phyloP scores from a whole-genome alignment of 2,113 vertebrate species.

The Panthera tigris region DNA sequence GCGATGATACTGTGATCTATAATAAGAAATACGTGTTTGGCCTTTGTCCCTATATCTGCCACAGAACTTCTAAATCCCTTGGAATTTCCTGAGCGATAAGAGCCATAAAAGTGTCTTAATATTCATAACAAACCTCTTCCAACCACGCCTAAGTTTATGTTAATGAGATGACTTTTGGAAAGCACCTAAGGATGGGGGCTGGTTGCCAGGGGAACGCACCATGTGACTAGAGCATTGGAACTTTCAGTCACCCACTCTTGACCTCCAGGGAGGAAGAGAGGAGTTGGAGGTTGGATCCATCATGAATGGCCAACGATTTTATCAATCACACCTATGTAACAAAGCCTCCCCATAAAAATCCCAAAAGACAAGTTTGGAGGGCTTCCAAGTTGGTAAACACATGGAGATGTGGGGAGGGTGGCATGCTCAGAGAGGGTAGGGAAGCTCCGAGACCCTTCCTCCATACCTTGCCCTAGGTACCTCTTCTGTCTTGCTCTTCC shows the following conservation, averaged over 20 bases:
- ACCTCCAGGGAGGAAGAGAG: not conserved
- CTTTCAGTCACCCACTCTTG: not conserved
- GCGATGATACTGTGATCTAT: not conserved
- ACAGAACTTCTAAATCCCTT: not conserved
- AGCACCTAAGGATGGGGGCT: not conserved
- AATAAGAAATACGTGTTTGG: not conserved
- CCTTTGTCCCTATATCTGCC: not conserved
- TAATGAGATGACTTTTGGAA: not conserved
- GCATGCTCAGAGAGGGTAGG: not conserved
- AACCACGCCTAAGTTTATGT: not conserved
- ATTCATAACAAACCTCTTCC: not conserved
- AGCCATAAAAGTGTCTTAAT: not conserved
- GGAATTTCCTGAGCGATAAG: not conserved
- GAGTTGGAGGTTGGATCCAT: not conserved
- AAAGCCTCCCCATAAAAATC: not conserved
- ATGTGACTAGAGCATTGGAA: not conserved
- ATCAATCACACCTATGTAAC: not conserved
- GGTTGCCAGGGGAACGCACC: not conserved
- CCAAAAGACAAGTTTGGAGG: not conserved
- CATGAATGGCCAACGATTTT: not conserved
- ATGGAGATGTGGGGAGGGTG: accelerated
- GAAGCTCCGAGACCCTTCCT: not conserved
- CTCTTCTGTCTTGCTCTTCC: not conserved
- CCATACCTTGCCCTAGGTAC: too few species aligned
- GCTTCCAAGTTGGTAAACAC: not conserved